These are phyloP conservation scores for Maccullochella peelii DNA, from an alignment of 2,113 vertebrate species.

Conservation along the genomic window DNA sequence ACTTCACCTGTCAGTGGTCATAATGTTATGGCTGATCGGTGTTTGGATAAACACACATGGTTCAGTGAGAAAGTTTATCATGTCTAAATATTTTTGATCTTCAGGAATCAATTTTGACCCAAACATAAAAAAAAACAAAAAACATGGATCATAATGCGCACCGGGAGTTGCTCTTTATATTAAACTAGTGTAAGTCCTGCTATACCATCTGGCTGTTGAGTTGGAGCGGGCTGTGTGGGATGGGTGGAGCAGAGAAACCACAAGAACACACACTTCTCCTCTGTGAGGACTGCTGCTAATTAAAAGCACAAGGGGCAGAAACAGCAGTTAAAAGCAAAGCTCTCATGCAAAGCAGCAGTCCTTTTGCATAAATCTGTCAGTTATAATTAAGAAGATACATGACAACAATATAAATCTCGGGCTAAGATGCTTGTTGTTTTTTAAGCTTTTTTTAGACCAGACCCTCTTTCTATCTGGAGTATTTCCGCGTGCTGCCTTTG, in stretches of 20 bases:
- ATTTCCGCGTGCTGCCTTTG: background rate
- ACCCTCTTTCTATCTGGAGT: background rate
- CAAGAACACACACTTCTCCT: conserved; percentile 62
- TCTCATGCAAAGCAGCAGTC: conserved; percentile 32
- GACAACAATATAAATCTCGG: background rate
- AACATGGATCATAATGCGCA: background rate
- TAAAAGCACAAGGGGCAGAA: conserved; percentile 61
- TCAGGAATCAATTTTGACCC: conserved; percentile 12
- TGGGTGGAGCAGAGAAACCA: conserved; percentile 68
- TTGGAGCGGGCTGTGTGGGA: conserved; percentile 48
- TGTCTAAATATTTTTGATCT: conserved; percentile 6
- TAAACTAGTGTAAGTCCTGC: conserved; percentile 6
- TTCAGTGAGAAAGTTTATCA: background rate
- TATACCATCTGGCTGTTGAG: conserved; percentile 72
- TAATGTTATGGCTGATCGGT: too few relatives aligned
- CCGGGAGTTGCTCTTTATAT: background rate
- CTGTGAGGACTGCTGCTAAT: conserved; percentile 54
- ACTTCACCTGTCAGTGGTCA: too few relatives aligned
- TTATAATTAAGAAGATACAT: background rate
- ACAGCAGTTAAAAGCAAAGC: conserved; percentile 42
- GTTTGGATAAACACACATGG: background rate
- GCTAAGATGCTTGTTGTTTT: background rate
- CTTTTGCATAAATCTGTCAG: background rate
- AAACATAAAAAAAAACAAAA: conserved; percentile 20
- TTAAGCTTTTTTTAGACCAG: background rate